A percentile compares a stretch with the other conserved stretches of the same genome.
phyloP scores from a whole-genome alignment of 2,113 vertebrate genomes.

The Caretta caretta region DNA sequence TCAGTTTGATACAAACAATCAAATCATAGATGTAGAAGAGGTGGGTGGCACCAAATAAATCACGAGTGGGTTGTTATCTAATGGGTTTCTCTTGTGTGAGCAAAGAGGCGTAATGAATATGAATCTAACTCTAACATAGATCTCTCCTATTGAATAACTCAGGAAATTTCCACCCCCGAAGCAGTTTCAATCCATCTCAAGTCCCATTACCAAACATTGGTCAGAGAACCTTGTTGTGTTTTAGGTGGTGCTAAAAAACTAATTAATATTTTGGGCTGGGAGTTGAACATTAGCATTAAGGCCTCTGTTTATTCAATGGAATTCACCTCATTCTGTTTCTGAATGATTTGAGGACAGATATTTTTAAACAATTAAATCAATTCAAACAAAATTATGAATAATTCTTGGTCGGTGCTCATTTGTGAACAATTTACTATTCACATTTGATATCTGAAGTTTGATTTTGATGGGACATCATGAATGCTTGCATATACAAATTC shows the following conservation, averaged over 20 bases:
- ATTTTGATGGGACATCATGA: neutral
- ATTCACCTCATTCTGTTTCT: neutral
- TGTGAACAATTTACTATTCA: neutral
- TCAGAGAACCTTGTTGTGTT: neutral
- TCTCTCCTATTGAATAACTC: neutral
- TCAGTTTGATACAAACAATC: neutral
- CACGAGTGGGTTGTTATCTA: neutral
- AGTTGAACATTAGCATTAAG: neutral
- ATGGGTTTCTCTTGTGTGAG: neutral
- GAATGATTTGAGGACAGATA: neutral
- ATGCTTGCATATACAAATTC: neutral
- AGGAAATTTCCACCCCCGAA: neutral
- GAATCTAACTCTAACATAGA: neutral
- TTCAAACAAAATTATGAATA: neutral
- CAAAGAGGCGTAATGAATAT: neutral
- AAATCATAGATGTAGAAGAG: neutral
- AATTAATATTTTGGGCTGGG: neutral
- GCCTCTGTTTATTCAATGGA: neutral
- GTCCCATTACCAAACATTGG: neutral
- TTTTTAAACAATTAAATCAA: neutral
- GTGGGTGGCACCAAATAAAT: fast-evolving
- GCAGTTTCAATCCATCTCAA: neutral
- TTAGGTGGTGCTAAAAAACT: neutral
- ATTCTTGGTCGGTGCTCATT: neutral
- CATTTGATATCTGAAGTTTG: neutral